Evolutionary conservation across 2,113 vertebrate genomes (phyloP).

Genomic region (Sialia sialis): DNA sequence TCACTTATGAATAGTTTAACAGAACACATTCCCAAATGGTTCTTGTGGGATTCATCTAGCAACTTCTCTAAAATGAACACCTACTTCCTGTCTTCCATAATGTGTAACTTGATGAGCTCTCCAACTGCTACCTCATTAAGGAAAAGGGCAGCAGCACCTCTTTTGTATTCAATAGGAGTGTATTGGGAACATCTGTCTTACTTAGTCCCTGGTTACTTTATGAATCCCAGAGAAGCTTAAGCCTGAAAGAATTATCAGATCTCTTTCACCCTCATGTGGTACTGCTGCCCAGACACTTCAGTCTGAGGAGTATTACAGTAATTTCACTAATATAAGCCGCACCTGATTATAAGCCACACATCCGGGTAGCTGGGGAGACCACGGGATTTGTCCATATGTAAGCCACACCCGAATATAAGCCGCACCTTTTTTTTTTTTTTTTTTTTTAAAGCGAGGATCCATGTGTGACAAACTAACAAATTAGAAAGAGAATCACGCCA

Average conservation of each 20-base stretch:
- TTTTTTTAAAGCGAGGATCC: too few species aligned
- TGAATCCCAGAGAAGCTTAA: background rate
- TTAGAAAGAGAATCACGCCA: too few species aligned
- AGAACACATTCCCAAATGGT: background rate
- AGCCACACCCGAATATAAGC: too few species aligned
- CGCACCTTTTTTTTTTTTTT: too few species aligned
- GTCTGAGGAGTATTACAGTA: background rate
- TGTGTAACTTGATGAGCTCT: background rate
- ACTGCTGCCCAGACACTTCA: background rate
- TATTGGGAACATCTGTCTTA: background rate
- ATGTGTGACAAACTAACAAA: too few species aligned
- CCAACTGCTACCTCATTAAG: background rate
- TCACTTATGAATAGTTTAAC: constrained; percentile 24
- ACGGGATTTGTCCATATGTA: too few species aligned
- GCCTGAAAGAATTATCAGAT: background rate
- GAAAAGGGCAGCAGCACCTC: background rate
- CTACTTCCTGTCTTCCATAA: background rate
- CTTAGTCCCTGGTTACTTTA: background rate
- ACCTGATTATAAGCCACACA: too few species aligned
- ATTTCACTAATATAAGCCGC: too few species aligned
- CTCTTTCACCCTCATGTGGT: background rate
- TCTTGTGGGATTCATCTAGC: constrained; percentile 3
- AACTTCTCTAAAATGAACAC: background rate
- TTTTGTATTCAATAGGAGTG: background rate
- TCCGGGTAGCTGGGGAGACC: too few species aligned